These are phyloP conservation scores for Periophthalmus modestus DNA, from an alignment of 2,113 vertebrate genomes.

Conservation along the genomic window DNA sequence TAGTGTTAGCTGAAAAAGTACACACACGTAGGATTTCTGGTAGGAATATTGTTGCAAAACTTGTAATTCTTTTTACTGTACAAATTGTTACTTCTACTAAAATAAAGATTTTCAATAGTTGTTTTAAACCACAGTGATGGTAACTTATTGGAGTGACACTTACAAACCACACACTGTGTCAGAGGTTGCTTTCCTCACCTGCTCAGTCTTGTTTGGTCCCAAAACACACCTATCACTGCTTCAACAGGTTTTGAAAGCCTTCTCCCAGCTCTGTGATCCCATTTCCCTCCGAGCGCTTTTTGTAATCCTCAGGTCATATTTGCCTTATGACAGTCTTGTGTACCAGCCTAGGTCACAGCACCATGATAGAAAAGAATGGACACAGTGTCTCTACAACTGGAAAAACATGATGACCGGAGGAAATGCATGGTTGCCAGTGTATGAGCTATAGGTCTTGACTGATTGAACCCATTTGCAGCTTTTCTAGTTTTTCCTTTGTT, in stretches of 20 bases:
- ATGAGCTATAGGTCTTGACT: slow-evolving; percentile 28
- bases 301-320: slow-evolving; percentile 45
- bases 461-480: slow-evolving; percentile 36
- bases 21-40: neutral
- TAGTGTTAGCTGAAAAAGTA: neutral
- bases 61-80: neutral
- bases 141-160: slow-evolving; percentile 34
- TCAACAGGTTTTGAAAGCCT: slow-evolving; percentile 32
- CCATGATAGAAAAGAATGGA: slow-evolving; percentile 30
- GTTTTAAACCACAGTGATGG: neutral
- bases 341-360: slow-evolving; percentile 22
- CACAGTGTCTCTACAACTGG: slow-evolving; percentile 14
- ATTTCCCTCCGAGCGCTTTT: slow-evolving; percentile 8
- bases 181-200: slow-evolving; percentile 30
- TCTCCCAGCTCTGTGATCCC: slow-evolving; percentile 13
- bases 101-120: neutral
- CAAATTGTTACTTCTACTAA: neutral
- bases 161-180: slow-evolving; percentile 37
- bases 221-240: slow-evolving; percentile 18
- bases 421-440: slow-evolving; percentile 3
- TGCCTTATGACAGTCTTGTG: slow-evolving; percentile 31
- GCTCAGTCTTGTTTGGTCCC: slow-evolving; percentile 61
- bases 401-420: neutral
- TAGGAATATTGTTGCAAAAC: too few relatives aligned
- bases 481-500: slow-evolving; percentile 1